Evolutionary conservation across 2,888 invertebrate genomes (phyloP).

Genomic region (Aphrophora alni): DNA sequence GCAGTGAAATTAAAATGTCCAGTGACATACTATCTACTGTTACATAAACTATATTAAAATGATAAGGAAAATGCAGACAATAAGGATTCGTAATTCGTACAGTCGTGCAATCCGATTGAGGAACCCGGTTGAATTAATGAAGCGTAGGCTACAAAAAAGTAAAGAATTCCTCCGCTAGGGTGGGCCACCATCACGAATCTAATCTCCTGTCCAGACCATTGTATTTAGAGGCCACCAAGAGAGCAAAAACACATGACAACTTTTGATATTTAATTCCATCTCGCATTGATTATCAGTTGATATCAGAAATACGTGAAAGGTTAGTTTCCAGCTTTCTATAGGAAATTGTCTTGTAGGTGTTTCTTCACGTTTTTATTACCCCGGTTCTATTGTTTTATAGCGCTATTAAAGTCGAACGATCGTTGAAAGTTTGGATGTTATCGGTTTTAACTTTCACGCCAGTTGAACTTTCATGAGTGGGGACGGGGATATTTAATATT

Average conservation of each 20-base stretch:
- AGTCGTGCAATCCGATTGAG: neutral
- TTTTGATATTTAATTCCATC: neutral
- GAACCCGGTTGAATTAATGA: neutral
- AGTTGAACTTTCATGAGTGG: no score
- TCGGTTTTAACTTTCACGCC: no score
- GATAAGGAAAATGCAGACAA: no score
- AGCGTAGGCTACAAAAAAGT: neutral
- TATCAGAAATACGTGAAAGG: neutral
- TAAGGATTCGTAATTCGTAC: no score
- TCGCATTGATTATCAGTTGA: neutral
- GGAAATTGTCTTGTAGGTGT: neutral
- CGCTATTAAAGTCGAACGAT: neutral
- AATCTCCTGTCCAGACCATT: neutral
- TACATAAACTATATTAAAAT: no score
- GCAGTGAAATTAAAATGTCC: no score
- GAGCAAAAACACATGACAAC: conserved; percentile 7
- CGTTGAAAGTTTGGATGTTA: no score
- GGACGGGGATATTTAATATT: no score
- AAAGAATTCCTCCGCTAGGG: conserved; percentile 2
- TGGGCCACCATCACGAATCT: neutral
- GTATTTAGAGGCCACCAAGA: neutral
- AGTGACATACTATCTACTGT: no score
- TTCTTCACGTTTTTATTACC: neutral
- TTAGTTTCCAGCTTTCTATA: neutral
- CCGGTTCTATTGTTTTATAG: neutral